Percentiles rank a stretch among this genome's conserved stretches.
phyloP scores from a whole-genome alignment of 2,113 vertebrate genomes.

The Ammodytes marinus region DNA sequence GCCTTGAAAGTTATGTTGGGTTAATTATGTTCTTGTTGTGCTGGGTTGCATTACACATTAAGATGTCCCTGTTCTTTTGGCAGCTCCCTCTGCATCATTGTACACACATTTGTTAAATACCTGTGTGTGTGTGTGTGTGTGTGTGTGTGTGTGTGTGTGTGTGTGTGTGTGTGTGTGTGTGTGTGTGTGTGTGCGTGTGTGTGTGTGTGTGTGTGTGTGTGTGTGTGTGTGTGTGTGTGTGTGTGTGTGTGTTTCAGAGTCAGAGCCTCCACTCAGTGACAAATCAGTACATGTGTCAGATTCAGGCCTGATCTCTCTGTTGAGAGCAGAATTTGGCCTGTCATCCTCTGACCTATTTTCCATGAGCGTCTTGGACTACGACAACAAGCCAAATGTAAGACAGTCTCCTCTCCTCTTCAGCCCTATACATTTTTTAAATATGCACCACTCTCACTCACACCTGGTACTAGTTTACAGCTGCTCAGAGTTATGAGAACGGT shows the following conservation, averaged over 20 bases:
- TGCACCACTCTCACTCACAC: not conserved
- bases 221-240: no score
- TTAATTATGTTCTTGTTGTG: not conserved
- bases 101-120: not conserved
- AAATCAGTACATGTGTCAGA: constrained; percentile 59
- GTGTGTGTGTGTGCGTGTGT: no score
- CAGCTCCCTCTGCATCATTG: not conserved
- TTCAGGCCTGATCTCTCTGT: constrained; percentile 72
- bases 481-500: not conserved
- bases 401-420: not conserved
- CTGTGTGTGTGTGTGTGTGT: no score
- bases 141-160: no score
- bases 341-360: constrained; percentile 82
- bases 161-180: no score
- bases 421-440: no score
- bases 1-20: not conserved
- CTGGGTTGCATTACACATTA: not conserved
- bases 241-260: constrained; percentile 71
- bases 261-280: constrained; percentile 63
- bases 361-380: constrained; percentile 85
- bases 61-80: not conserved
- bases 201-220: no score
- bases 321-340: constrained; percentile 80
- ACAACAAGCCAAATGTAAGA: constrained; percentile 80
- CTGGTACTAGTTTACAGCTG: constrained; percentile 4